Base-by-base conservation (phyloP, 2,888 invertebrate genomes). In the Spodoptera picta region DNA sequence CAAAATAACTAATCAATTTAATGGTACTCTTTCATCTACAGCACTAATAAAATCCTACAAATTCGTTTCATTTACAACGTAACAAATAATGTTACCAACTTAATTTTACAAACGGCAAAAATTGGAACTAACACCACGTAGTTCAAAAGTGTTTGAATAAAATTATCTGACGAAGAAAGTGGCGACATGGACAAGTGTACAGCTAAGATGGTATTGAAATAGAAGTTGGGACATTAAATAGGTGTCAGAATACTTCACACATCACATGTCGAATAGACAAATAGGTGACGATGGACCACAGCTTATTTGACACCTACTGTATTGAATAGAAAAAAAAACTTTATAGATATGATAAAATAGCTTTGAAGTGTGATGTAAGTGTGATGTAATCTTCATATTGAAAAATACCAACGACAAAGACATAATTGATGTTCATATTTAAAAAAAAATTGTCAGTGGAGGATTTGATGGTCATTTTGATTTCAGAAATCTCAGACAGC, bases 241-340 rank as follows among this genome's bases (percentile, higher is more conserved):
- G 57, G 64, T 83, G 84, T 83, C 83, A 87, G 77, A 87, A 86
- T 87, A 86, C 76, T 91, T 91, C 85, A 89, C 92, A 92, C 90
- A 79, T 84, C 83, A 80, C 77, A 87, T 84, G 85, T 83, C 81
- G 75, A 83, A 81, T 83, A 69, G 83, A 90, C 91, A 91, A 92
- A 92, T 88, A 86, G 83, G 84, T 86, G 84, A 75, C 78, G 87
- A 91, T 86, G 88, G 90, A 84, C 88, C 88, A 85, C 77, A 82
- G 80, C 77, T 84, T 76, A 80, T 85, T 87, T 87, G 84, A 88
- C 87, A 87, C 87, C 81, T 83, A 82, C 86, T 66, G 65, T 77
- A 73, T 69, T 55, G 9, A 50, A 14, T 58, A 55, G 45, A 57
- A 62, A 82, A 75, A 71, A 14, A 45, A 74, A 75, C 66, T 66